A percentile compares a stretch with the other conserved stretches of the same genome.
phyloP scores from a whole-genome alignment of 2,113 vertebrate species.

The Hippopotamus amphibius region DNA sequence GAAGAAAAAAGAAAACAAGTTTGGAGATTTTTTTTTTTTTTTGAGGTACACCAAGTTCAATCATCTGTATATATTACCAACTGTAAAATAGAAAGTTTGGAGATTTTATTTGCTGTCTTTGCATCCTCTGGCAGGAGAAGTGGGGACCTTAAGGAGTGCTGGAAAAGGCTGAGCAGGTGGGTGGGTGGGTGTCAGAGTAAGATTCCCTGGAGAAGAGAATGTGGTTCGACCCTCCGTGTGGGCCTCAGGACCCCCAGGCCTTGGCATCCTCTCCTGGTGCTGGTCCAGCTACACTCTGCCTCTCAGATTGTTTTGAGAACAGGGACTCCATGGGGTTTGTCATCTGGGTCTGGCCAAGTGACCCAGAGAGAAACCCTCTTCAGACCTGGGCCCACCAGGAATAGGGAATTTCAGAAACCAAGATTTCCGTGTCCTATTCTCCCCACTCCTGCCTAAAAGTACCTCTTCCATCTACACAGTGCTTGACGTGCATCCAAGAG shows the following conservation, averaged over 20 bases:
- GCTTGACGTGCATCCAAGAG: neutral
- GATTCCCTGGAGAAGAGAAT: neutral
- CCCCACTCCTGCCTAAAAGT: neutral
- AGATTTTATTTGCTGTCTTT: constrained; percentile 52
- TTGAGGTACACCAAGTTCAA: too few species aligned
- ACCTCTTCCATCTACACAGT: neutral
- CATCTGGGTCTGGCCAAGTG: neutral
- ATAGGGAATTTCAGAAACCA: neutral
- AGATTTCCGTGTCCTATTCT: neutral
- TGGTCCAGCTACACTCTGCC: neutral
- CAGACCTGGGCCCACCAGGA: neutral
- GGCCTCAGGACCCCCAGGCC: neutral
- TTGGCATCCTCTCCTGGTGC: neutral
- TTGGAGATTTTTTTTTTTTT: constrained; percentile 53
- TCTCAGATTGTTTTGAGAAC: neutral
- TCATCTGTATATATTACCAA: too few species aligned
- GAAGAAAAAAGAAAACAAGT: constrained; percentile 65
- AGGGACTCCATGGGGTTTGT: neutral
- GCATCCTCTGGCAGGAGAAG: neutral
- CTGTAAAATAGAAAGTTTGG: constrained; percentile 46
- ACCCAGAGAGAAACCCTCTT: neutral
- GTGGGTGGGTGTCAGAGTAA: neutral
- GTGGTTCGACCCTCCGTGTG: rapidly evolving
- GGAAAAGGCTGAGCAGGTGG: neutral
- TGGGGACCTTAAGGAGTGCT: neutral